phyloP scores from a whole-genome alignment of 2,797 vertebrate genomes.

The Danionella dracula region DNA sequence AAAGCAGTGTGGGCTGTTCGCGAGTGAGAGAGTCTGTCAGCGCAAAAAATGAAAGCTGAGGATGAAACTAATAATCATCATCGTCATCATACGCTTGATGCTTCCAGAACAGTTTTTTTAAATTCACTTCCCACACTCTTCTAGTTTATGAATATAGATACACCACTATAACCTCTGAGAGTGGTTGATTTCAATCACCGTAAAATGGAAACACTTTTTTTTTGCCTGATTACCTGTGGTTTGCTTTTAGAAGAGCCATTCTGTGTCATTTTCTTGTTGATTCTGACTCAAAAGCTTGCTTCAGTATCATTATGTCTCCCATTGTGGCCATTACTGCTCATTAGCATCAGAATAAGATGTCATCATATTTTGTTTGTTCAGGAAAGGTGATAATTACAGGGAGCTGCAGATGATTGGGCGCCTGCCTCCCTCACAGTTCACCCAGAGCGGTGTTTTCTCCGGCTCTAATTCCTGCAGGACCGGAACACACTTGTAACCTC shows the following conservation, averaged over 20 bases:
- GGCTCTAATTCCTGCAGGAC: conserved; percentile 30
- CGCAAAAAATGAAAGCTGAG: conserved; percentile 35
- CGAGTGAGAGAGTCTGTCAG: conserved; percentile 11
- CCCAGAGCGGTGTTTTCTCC: conserved; percentile 1
- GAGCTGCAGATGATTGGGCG: conserved; percentile 25
- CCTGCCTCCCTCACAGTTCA: neutral
- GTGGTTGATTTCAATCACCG: conserved; percentile 23
- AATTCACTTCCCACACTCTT: conserved; percentile 22
- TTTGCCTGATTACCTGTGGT: conserved; percentile 22
- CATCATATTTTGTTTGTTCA: conserved; percentile 45
- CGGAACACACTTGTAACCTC: conserved; percentile 20
- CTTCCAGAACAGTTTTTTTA: conserved; percentile 33
- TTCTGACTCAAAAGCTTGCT: conserved; percentile 33
- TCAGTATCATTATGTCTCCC: conserved; percentile 32
- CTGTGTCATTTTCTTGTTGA: conserved; percentile 3
- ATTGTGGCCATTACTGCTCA: conserved; percentile 43
- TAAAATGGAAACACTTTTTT: conserved; percentile 4
- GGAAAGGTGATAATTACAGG: conserved; percentile 44
- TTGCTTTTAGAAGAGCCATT: conserved; percentile 8
- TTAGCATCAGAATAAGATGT: conserved; percentile 47
- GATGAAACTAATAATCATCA: conserved; percentile 47
- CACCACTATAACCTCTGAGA: conserved; percentile 21
- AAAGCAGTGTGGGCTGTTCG: conserved; percentile 32
- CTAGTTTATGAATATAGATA: conserved; percentile 34
- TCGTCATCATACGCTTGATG: conserved; percentile 42